Evolutionary conservation across 2,113 vertebrate genomes (phyloP).

Genomic region (Pangasianodon hypophthalmus): DNA sequence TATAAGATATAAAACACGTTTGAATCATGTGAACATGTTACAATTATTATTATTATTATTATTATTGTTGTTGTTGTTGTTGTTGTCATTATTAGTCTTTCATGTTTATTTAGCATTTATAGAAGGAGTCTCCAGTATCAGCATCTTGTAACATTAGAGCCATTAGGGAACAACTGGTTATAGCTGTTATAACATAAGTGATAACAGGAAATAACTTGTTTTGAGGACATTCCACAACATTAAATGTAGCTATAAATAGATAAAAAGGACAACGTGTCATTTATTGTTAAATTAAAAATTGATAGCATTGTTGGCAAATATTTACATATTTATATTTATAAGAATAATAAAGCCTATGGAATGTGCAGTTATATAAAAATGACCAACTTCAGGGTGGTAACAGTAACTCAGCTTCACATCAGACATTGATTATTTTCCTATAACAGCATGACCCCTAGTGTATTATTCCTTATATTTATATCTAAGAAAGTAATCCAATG

Average conservation of each 20-base stretch:
- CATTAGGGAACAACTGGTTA: not conserved
- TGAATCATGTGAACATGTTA: not conserved
- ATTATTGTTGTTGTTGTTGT: not conserved
- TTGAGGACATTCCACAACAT: not conserved
- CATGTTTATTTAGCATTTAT: not conserved
- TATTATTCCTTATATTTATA: slow-evolving; percentile 2
- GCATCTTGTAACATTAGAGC: not conserved
- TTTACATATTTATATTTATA: not conserved
- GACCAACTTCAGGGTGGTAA: not conserved
- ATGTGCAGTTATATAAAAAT: not conserved
- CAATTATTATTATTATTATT: not conserved
- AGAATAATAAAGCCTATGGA: not conserved
- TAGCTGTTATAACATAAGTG: not conserved
- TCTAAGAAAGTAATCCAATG: not conserved
- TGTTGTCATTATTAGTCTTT: not conserved
- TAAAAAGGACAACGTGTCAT: not conserved
- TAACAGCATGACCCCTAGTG: not conserved
- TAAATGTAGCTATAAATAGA: not conserved
- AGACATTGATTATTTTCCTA: not conserved
- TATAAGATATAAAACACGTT: not conserved
- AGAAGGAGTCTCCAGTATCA: not conserved
- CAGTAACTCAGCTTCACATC: not conserved
- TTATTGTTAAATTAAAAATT: not conserved
- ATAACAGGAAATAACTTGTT: no score
- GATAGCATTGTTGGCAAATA: not conserved